Conservation (phyloP, 1,140 invertebrate species). For the Fragariocoptes setiger region DNA sequence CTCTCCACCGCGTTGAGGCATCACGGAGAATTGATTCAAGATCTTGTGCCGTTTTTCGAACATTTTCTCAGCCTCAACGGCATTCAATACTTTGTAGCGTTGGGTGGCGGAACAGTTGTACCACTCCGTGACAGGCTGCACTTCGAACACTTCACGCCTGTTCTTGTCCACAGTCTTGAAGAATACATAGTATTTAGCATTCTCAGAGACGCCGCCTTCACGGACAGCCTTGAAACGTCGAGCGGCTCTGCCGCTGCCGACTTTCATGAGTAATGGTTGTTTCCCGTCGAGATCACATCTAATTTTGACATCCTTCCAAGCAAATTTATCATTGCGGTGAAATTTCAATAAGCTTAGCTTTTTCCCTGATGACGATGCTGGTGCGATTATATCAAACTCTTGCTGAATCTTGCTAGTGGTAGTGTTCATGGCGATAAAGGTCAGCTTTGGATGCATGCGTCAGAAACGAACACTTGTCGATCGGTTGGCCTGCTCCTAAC, state of each 20-base stretch:
- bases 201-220: slow-evolving; percentile 73
- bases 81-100: slow-evolving; percentile 59
- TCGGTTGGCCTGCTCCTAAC: no score
- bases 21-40: slow-evolving; percentile 72
- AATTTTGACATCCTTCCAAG: background rate
- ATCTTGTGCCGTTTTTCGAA: slow-evolving; percentile 71
- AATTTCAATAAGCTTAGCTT: background rate
- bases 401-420: no score
- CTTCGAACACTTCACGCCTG: slow-evolving; percentile 79
- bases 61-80: slow-evolving; percentile 84
- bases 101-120: slow-evolving; percentile 46
- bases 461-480: no score
- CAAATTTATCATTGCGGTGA: background rate
- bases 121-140: slow-evolving; percentile 77
- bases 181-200: slow-evolving; percentile 83
- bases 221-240: slow-evolving; percentile 32
- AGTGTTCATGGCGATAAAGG: no score
- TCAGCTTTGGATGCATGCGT: no score
- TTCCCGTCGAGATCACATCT: background rate
- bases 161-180: slow-evolving; percentile 49
- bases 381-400: background rate
- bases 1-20: slow-evolving; percentile 48
- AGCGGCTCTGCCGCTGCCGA: slow-evolving; percentile 8
- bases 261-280: background rate
- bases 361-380: background rate